phyloP scores from a whole-genome alignment of 2,113 vertebrate species.

The Alectura lathami region DNA sequence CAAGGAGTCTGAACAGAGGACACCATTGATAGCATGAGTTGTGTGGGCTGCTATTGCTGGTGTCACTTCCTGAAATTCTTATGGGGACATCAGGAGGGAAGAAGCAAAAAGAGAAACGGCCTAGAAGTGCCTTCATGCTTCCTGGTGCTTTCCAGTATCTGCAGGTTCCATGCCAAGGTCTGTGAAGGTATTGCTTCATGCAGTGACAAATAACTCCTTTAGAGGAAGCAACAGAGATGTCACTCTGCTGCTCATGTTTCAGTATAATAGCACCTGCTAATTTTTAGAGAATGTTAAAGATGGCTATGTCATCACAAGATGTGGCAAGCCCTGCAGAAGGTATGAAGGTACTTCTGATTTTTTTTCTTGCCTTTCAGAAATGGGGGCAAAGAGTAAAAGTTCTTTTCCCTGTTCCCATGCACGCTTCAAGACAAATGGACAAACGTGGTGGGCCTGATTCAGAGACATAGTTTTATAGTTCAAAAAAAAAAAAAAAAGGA shows the following conservation, averaged over 20 bases:
- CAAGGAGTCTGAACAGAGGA: not conserved
- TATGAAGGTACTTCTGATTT: not conserved
- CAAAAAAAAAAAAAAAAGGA: not conserved
- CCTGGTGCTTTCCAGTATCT: not conserved
- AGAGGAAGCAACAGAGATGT: not conserved
- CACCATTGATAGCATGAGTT: not conserved
- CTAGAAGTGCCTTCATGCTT: not conserved
- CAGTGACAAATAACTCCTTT: not conserved
- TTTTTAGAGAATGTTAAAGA: not conserved
- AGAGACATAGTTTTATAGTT: not conserved
- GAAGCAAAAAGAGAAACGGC: not conserved
- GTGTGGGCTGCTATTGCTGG: not conserved
- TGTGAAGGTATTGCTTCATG: not conserved
- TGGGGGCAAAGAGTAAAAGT: not conserved
- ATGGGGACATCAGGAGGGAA: not conserved
- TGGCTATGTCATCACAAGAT: not conserved
- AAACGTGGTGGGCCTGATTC: not conserved
- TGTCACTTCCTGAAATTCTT: not conserved
- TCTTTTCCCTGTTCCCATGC: not conserved
- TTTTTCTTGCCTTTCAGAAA: not conserved
- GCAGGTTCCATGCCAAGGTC: too few species aligned
- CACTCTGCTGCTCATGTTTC: not conserved
- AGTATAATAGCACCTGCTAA: fast-evolving
- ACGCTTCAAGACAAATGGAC: not conserved
- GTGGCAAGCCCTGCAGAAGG: not conserved